Base-by-base conservation (phyloP, 2,113 vertebrate genomes). In the Ptilorrhoa leucosticta region DNA sequence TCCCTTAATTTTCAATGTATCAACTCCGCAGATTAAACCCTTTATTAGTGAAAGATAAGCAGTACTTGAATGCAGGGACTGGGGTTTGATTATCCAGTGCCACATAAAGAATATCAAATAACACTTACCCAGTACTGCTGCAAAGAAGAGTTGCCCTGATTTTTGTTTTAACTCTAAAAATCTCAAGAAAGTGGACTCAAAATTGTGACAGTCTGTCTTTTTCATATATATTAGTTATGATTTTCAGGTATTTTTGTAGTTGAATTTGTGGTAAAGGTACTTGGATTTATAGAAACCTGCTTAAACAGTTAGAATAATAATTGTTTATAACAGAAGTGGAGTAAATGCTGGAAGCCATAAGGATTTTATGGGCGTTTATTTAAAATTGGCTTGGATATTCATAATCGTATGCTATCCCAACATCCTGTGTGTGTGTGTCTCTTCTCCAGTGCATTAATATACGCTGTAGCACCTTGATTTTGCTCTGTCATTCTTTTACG, bases 401-500 rank as follows among this genome's bases (percentile, higher is more conserved):
- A 24, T 81, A 54, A 73, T 44, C 33, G 31, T 26, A 16, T 44
- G 40, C 44, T 66, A 30, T 86, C 42, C 45, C 66, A 86, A 20
- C 27, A 47, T 58, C 48, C 44, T 2, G 2, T 68, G 48, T 50
- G 63, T 42, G 24, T 57, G 68, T 83, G 33, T 39, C 37, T 77
- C 60, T 51, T 73, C 58, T 83, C 4, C 35, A 64, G 39, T 3
- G 9, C 65, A 33, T 31, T 70, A 69, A 56, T 42, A 42, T 5
- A 44, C 30, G 13, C 45, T 26, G 47, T 37, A 54, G 68, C 68
- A 9, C 31, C 3, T 90, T 83, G 83, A 60, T 92, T 96, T 92
- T 96, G 88, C 86, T 35, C 72, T 78, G 82, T 94, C 77, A 88
- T 94, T 90, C 92, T 88, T 96, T 87, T 90, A 84, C 8, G 21